Percentiles rank a stretch among this genome's conserved stretches.
Evolutionary conservation across 2,888 invertebrate species (phyloP).

Genomic region (Neuroscelio doddi): DNA sequence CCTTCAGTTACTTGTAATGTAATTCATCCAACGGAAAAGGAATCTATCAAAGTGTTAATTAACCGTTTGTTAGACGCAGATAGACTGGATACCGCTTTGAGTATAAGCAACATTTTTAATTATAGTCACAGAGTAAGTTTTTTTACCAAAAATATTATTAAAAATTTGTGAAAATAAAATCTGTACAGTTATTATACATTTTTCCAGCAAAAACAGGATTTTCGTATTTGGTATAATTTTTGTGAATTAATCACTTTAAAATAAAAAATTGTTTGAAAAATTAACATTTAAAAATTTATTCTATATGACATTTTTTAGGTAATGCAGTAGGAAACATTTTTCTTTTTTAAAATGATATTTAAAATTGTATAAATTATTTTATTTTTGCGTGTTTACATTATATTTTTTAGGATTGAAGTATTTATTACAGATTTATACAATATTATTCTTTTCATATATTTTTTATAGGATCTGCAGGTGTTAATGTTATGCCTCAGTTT

Average conservation of each 20-base stretch:
- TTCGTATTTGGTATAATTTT: too few relatives aligned
- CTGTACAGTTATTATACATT: background rate
- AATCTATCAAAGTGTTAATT: constrained; percentile 69
- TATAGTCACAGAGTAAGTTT: constrained; percentile 62
- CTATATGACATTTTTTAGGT: too few relatives aligned
- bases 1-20: constrained; percentile 56
- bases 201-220: background rate
- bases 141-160: too few relatives aligned
- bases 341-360: too few relatives aligned
- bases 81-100: constrained; percentile 76
- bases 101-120: constrained; percentile 72
- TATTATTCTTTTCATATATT: constrained; percentile 8
- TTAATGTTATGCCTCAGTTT: constrained; percentile 77
- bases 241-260: too few relatives aligned
- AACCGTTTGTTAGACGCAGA: constrained; percentile 75
- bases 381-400: background rate
- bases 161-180: too few relatives aligned
- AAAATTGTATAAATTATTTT: too few relatives aligned
- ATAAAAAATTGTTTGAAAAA: too few relatives aligned
- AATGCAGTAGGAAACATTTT: too few relatives aligned
- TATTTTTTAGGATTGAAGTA: background rate
- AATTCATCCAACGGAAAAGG: constrained; percentile 53
- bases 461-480: constrained; percentile 74
- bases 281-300: too few relatives aligned
- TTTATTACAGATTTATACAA: background rate